Evolutionary conservation across 2,797 vertebrate genomes (phyloP).

Genomic region (Ctenochaetus hawaiiensis): DNA sequence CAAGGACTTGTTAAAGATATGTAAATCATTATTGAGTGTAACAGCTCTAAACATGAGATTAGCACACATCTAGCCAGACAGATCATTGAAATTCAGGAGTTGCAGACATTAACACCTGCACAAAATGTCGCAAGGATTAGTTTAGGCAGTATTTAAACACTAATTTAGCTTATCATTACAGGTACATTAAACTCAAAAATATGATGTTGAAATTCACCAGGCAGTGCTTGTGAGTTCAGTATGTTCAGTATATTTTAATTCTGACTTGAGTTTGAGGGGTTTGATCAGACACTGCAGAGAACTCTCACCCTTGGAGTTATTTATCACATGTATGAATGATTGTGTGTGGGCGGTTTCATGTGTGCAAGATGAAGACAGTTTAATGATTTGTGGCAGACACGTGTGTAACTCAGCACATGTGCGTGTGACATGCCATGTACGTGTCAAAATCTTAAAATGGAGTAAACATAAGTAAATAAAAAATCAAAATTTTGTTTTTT

Average conservation of each 20-base stretch:
- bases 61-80: too few species aligned
- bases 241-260: not conserved
- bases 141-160: not conserved
- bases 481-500: too few species aligned
- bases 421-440: not conserved
- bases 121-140: not conserved
- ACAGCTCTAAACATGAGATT: too few species aligned
- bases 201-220: not conserved
- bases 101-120: not conserved
- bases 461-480: too few species aligned
- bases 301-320: not conserved
- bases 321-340: not conserved
- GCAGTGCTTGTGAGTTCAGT: not conserved
- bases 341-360: not conserved
- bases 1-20: too few species aligned
- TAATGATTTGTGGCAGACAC: not conserved
- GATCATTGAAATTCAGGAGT: conserved; percentile 3
- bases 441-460: too few species aligned
- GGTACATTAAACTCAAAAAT: not conserved
- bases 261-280: not conserved
- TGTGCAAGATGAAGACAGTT: not conserved
- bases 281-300: not conserved
- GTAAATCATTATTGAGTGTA: too few species aligned
- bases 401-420: not conserved
- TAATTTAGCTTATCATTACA: not conserved